Evolutionary conservation across 2,888 invertebrate species (phyloP).

Genomic region (Melolontha melolontha): DNA sequence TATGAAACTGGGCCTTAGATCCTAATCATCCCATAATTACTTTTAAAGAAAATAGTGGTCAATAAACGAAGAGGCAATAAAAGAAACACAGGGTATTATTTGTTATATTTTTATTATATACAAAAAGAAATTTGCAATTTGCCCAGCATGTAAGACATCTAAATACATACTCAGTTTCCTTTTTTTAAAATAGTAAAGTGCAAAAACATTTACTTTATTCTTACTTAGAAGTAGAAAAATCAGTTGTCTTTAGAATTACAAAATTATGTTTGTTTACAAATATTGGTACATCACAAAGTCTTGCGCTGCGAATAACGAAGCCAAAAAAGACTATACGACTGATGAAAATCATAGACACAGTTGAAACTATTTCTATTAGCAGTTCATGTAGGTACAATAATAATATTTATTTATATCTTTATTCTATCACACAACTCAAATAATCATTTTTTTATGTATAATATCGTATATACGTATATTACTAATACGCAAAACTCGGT

Average conservation of each 20-base stretch:
- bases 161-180: conserved; percentile 37
- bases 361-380: conserved; percentile 39
- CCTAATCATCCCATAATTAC: too few species aligned
- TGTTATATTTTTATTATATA: conserved; percentile 53
- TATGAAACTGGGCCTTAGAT: too few species aligned
- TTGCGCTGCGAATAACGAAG: conserved; percentile 1
- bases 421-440: conserved; percentile 42
- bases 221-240: conserved; percentile 44
- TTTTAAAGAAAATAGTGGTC: too few species aligned
- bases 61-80: too few species aligned
- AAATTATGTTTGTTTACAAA: conserved; percentile 42
- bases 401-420: conserved; percentile 20
- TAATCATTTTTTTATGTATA: conserved; percentile 24
- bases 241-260: conserved; percentile 39
- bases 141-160: conserved; percentile 47
- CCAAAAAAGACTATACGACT: conserved; percentile 5
- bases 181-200: conserved; percentile 46
- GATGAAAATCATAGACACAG: conserved; percentile 39
- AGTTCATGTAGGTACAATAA: conserved; percentile 20
- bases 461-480: conserved; percentile 31
- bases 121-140: conserved; percentile 51
- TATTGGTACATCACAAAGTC: conserved; percentile 43
- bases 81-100: conserved; percentile 46
- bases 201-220: conserved; percentile 44
- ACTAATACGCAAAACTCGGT: not conserved